These are phyloP conservation scores for Parazoanthus swiftii DNA, from an alignment of 92 coral and sea anemone genomes.

Conservation along the genomic window DNA sequence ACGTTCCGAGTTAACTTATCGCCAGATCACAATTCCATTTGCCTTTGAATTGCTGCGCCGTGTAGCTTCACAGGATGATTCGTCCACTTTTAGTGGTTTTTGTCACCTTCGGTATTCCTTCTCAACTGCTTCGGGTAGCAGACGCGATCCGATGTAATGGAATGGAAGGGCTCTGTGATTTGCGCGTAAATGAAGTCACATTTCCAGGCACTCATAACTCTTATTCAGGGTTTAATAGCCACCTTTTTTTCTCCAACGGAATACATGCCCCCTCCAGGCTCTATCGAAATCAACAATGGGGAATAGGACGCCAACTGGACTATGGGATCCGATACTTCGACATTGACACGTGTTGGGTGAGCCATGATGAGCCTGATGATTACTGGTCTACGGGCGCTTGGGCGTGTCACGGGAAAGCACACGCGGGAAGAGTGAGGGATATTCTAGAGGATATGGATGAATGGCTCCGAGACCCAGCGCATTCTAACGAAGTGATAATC, in stretches of 20 bases:
- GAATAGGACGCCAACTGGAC: constrained; percentile 55
- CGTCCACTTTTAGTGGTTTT: background rate
- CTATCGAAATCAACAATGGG: constrained; percentile 58
- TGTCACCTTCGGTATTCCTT: background rate
- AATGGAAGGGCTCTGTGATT: constrained; percentile 52
- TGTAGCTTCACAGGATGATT: constrained; percentile 8
- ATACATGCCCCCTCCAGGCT: constrained; percentile 42
- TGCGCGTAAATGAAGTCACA: constrained; percentile 52
- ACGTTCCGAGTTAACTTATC: background rate
- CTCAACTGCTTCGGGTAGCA: background rate
- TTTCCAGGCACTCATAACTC: constrained; percentile 72
- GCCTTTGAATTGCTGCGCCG: background rate
- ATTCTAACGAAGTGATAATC: constrained; percentile 56
- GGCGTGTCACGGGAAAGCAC: constrained; percentile 52
- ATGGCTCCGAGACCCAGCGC: constrained; percentile 50
- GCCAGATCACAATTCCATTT: background rate
- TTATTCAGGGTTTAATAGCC: constrained; percentile 62
- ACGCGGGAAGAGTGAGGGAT: constrained; percentile 50
- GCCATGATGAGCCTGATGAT: background rate
- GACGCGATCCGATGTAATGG: constrained; percentile 51
- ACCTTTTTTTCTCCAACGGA: constrained; percentile 35
- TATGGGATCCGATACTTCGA: constrained; percentile 67
- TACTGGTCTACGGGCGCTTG: constrained; percentile 51
- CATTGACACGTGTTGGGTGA: constrained; percentile 63
- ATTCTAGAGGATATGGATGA: constrained; percentile 55